phyloP scores from a whole-genome alignment of 30 jellyfish, hydroid and myxozoan genomes.

The Aurelia sp. region DNA sequence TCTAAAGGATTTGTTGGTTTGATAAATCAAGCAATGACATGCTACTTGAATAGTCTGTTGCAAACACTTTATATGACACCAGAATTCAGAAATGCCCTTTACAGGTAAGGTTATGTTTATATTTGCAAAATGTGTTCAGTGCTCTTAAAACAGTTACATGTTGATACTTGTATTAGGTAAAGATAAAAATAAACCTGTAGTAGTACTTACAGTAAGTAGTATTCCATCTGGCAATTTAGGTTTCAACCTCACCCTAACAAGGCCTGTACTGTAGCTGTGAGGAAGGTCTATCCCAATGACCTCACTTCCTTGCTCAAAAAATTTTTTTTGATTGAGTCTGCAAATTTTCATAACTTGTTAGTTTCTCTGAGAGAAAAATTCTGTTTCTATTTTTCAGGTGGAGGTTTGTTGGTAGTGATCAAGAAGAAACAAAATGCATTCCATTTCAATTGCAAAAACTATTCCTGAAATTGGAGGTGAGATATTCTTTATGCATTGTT shows the following conservation, averaged over 20 bases:
- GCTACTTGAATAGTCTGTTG: slow-evolving; percentile 88
- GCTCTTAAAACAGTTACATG: no score
- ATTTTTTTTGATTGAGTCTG: no score
- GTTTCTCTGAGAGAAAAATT: neutral
- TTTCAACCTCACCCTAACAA: no score
- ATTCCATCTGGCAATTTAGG: no score
- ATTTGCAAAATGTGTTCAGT: no score
- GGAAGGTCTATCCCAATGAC: no score
- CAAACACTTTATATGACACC: slow-evolving; percentile 96
- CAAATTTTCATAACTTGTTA: no score
- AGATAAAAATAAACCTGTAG: no score
- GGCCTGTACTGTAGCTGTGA: no score
- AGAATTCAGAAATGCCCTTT: slow-evolving; percentile 96
- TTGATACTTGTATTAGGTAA: no score
- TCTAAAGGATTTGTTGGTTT: slow-evolving; percentile 86
- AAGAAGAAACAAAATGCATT: slow-evolving; percentile 68
- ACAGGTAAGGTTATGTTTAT: slow-evolving; percentile 52
- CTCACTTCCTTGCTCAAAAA: no score
- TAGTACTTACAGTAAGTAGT: no score
- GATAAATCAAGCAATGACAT: slow-evolving; percentile 97
- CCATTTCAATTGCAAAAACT: slow-evolving; percentile 91
- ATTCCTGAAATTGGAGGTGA: slow-evolving; percentile 80
- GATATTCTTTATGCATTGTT: neutral
- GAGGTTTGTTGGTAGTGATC: slow-evolving; percentile 59
- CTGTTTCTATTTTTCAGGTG: slow-evolving; percentile 44